A percentile compares a stretch with the other conserved stretches of the same genome.
Conservation (phyloP, 2,113 vertebrate species). For the Cinclus mexicanus region DNA sequence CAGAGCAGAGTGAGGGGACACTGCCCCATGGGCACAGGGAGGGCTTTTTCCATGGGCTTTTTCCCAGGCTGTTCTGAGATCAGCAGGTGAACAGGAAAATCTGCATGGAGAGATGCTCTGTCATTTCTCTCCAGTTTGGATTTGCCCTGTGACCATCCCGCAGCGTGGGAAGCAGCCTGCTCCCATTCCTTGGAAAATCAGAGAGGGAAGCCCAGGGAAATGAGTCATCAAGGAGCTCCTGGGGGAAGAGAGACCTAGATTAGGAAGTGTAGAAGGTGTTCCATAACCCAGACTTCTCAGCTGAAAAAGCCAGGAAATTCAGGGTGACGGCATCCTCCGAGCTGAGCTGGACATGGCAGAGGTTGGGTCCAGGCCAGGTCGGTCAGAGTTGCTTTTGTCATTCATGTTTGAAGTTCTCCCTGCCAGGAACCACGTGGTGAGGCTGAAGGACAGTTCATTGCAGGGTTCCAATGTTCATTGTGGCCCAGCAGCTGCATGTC, state of each 20-base stretch:
- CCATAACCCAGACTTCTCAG: neutral
- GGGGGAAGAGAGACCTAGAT: conserved; percentile 2
- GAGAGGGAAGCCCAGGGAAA: conserved; percentile 31
- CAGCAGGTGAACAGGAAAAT: neutral
- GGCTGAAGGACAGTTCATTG: conserved; percentile 45
- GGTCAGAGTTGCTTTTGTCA: neutral
- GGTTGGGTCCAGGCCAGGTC: neutral
- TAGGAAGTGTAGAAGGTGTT: neutral
- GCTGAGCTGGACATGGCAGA: neutral
- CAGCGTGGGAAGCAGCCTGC: neutral
- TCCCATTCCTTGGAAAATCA: neutral
- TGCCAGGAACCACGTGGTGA: neutral
- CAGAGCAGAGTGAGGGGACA: rapidly evolving
- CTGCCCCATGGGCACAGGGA: neutral
- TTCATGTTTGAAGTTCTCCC: neutral
- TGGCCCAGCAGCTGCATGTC: conserved; percentile 50
- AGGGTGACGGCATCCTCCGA: rapidly evolving
- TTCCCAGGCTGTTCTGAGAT: neutral
- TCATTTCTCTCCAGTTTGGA: neutral
- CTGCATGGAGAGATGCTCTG: neutral
- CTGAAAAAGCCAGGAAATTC: neutral
- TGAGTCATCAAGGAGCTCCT: conserved; percentile 38
- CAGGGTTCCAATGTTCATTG: neutral
- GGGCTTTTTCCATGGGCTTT: neutral
- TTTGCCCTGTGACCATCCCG: neutral